Evolutionary conservation across 2,888 invertebrate genomes (phyloP), one percentile per base, ranked within the genome.

Genomic region (Microplitis manilae): DNA sequence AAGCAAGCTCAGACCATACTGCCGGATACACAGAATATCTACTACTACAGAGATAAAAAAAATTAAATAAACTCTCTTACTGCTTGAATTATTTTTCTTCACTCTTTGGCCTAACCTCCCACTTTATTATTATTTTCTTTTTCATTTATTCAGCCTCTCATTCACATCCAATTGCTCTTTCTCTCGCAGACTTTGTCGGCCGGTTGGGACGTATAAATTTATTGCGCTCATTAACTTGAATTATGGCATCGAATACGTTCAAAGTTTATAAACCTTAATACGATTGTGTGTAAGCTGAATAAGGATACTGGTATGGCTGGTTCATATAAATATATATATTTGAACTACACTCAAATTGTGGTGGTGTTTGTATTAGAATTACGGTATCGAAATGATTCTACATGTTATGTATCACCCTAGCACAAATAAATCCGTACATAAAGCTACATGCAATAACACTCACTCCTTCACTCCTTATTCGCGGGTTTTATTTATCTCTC

Each of bases 241-340:
- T 83, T 84, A 85, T 85, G 79, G 85, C 84, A 83, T 83, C 83
- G 83, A 82, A 80, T 81, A 79, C 79, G 82, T 79, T 85, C 82
- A 84, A 85, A 85, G 83, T 85, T 85, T 85, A 85, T 85, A 85
- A 85, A 85, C 84, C 85, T 84, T 85, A 85, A 85, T 85, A 84
- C 81, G 82, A 82, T 78, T 83, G 79, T 80, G 80, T 70, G 65
- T 39, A 68, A 61, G 60, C 81, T 81, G 83, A 84, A 83, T 83
- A 82, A 85, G 81, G 82, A 78, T 74, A 62, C 59, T 64, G 15
- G 40, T 73, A 40, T 13, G 65, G 59, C 69, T 62, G 38, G 62
- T 72, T 73, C 65, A 75, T 75, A 75, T 59, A 73, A 30, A 62
- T 71, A 72, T n/a, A 39, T 30, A 61, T 39, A 40, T 75, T 8